Percentiles rank a stretch among this genome's conserved stretches.
Conservation (phyloP, 2,797 vertebrate genomes). For the Argyrosomus regius region DNA sequence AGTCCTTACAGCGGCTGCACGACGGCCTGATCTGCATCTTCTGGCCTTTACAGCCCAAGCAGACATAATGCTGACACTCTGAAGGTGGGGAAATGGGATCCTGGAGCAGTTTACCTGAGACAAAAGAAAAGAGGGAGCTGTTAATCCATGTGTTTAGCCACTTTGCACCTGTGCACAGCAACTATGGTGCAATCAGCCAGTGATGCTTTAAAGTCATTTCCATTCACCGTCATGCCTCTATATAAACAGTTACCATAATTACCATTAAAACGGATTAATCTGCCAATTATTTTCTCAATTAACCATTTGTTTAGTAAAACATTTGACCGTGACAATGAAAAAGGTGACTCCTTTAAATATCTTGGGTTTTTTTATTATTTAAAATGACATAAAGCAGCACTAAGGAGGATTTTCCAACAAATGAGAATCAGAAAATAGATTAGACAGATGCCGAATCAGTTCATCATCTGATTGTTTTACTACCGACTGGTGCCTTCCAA, state of each 20-base stretch:
- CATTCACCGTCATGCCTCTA: slow-evolving; percentile 1
- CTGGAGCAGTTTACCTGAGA: slow-evolving; percentile 94
- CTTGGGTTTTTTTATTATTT: not conserved
- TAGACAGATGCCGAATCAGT: too few species aligned
- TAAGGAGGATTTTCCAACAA: not conserved
- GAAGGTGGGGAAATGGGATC: slow-evolving; percentile 94
- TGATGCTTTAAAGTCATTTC: not conserved
- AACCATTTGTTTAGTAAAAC: not conserved
- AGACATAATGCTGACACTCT: slow-evolving; percentile 96
- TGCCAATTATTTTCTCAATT: not conserved
- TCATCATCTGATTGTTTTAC: not conserved
- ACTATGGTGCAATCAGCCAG: not conserved
- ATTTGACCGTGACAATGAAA: not conserved
- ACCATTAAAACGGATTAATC: not conserved
- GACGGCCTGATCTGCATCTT: slow-evolving; percentile 95
- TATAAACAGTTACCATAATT: not conserved
- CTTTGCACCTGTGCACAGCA: not conserved
- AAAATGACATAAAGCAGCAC: not conserved
- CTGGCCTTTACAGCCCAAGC: slow-evolving; percentile 95
- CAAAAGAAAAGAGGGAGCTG: slow-evolving; percentile 32
- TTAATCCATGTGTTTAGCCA: slow-evolving; percentile 13
- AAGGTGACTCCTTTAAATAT: not conserved
- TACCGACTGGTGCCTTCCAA: not conserved
- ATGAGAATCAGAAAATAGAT: not conserved
- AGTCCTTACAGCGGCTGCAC: slow-evolving; percentile 97